Conservation (phyloP, 2,113 vertebrate species). For the Excalfactoria chinensis region DNA sequence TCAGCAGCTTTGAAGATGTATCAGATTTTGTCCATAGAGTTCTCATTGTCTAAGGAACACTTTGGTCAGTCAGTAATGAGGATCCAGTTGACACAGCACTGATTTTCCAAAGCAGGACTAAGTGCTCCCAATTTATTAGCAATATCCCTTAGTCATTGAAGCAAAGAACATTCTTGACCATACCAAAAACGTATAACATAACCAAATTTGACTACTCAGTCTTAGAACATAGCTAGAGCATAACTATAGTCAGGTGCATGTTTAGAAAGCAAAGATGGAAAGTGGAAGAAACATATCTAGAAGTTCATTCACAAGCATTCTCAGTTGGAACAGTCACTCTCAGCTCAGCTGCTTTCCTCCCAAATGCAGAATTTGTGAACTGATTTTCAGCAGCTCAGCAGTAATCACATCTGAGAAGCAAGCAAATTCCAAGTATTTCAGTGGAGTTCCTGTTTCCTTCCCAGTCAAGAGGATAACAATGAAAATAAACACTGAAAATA, state of each 20-base stretch:
- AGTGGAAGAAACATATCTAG: neutral
- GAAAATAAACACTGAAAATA: neutral
- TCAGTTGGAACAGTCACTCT: neutral
- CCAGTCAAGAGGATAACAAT: neutral
- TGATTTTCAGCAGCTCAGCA: neutral
- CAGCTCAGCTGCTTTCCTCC: neutral
- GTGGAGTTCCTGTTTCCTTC: neutral
- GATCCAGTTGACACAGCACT: neutral
- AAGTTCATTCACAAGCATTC: neutral
- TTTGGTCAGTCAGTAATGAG: neutral
- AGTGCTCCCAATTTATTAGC: neutral
- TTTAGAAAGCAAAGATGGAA: neutral
- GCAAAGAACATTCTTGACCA: neutral
- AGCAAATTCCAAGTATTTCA: neutral
- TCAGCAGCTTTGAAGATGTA: neutral
- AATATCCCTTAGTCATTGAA: neutral
- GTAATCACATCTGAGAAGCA: neutral
- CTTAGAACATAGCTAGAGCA: neutral
- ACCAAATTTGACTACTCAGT: no score
- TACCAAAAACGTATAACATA: neutral
- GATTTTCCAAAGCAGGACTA: neutral
- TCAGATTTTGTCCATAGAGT: neutral
- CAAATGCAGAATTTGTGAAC: neutral
- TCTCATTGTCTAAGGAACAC: neutral
- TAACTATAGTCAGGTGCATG: fast-evolving